These are phyloP conservation scores for Trichomycterus rosablanca DNA, from an alignment of 2,113 vertebrate genomes.

Conservation along the genomic window DNA sequence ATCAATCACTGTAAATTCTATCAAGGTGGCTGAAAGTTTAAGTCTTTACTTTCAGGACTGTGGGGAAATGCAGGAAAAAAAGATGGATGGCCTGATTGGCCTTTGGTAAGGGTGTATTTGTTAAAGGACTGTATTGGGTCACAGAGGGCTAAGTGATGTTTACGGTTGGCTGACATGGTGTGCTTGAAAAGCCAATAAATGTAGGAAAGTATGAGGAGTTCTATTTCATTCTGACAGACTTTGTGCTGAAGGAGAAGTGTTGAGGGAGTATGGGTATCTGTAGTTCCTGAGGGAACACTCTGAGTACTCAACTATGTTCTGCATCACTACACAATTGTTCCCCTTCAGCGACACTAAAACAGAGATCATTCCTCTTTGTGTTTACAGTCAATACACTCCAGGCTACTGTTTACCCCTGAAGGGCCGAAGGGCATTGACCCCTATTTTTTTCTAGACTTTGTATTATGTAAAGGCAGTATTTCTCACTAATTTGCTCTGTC, in stretches of 20 bases:
- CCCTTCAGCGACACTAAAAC: constrained; percentile 12
- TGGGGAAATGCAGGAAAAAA: constrained; percentile 37
- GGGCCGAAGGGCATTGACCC: constrained; percentile 32
- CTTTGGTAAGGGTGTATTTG: constrained; percentile 51
- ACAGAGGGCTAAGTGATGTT: constrained; percentile 55
- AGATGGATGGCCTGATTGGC: constrained; percentile 60
- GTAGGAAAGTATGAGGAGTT: constrained; percentile 55
- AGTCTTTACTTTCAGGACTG: constrained; percentile 44
- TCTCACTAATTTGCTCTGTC: background rate
- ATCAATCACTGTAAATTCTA: constrained; percentile 63
- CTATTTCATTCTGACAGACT: constrained; percentile 52
- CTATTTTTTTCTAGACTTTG: constrained; percentile 19
- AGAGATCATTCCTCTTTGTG: constrained; percentile 33
- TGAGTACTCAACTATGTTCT: background rate
- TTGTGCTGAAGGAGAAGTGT: constrained; percentile 26
- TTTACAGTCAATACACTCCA: constrained; percentile 39
- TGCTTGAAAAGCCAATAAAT: constrained; percentile 68
- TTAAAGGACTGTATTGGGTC: constrained; percentile 15
- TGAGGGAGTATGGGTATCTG: constrained; percentile 18
- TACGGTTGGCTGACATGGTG: constrained; percentile 63
- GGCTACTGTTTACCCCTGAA: constrained; percentile 27
- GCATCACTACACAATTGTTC: constrained; percentile 4
- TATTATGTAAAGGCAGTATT: constrained; percentile 12
- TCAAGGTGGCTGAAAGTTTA: constrained; percentile 64
- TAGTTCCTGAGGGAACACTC: background rate